A percentile compares a stretch with the other conserved stretches of the same genome.
phyloP scores from a whole-genome alignment of 2,113 vertebrate genomes.

The Zosterops lateralis region DNA sequence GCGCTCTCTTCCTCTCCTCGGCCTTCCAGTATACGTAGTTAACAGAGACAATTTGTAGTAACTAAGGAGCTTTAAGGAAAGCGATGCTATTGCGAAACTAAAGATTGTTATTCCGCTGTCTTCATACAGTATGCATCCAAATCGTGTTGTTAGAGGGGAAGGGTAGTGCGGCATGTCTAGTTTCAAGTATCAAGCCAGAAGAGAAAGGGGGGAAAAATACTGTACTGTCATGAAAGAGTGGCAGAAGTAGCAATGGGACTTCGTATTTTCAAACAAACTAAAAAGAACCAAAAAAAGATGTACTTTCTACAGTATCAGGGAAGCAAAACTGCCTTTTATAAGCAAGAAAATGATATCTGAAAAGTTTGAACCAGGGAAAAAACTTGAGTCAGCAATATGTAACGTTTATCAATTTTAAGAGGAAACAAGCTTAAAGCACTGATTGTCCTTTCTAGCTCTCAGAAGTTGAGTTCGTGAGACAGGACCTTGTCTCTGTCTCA shows the following conservation, averaged over 20 bases:
- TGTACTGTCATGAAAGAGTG: conserved; percentile 49
- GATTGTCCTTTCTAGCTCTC: conserved; percentile 83
- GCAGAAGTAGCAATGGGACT: conserved; percentile 56
- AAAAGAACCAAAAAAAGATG: conserved; percentile 34
- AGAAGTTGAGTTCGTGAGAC: conserved; percentile 67
- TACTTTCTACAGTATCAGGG: conserved; percentile 87
- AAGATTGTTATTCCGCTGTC: conserved; percentile 64
- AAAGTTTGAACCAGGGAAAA: conserved; percentile 77
- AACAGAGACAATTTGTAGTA: conserved; percentile 55
- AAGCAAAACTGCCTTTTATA: conserved; percentile 89
- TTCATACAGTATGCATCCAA: conserved; percentile 62
- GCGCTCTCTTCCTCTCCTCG: conserved; percentile 54
- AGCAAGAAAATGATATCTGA: conserved; percentile 79
- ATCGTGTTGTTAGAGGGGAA: conserved; percentile 42
- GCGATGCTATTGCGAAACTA: conserved; percentile 57
- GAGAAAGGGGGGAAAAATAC: conserved; percentile 34
- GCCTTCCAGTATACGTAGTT: conserved; percentile 70
- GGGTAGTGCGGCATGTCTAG: conserved; percentile 35
- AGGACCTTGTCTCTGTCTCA: conserved; percentile 60
- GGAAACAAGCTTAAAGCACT: conserved; percentile 82
- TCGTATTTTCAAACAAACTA: conserved; percentile 34
- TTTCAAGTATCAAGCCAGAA: conserved; percentile 63
- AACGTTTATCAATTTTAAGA: conserved; percentile 74
- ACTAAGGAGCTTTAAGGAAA: conserved; percentile 73
- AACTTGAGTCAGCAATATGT: conserved; percentile 78